Percentiles rank a stretch among this genome's conserved stretches.
phyloP scores from a whole-genome alignment of 2,113 vertebrate genomes.

The Cromileptes altivelis region DNA sequence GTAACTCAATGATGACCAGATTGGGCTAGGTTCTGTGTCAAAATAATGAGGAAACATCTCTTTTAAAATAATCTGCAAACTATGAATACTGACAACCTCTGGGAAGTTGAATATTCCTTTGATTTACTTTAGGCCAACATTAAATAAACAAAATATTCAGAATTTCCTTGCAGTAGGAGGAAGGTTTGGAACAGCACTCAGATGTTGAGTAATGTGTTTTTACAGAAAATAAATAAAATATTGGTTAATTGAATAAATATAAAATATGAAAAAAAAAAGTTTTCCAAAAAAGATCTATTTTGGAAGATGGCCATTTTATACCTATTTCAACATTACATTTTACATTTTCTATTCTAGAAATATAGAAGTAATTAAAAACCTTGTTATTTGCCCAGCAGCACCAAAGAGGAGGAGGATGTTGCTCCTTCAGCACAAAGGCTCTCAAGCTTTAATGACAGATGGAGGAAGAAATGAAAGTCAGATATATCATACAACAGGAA shows the following conservation, averaged over 20 bases:
- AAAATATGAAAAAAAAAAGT: neutral
- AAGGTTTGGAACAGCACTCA: neutral
- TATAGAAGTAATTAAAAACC: neutral
- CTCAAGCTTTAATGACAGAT: conserved; percentile 1
- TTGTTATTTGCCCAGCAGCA: neutral
- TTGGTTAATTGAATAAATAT: neutral
- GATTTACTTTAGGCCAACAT: no score
- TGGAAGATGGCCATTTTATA: neutral
- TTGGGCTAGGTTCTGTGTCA: neutral
- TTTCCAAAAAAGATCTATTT: neutral
- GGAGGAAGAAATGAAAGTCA: conserved; percentile 11
- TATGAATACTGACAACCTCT: neutral
- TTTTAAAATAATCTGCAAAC: neutral
- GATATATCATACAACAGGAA: neutral
- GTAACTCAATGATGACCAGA: neutral
- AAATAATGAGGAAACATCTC: neutral
- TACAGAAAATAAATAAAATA: neutral
- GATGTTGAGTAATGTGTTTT: neutral
- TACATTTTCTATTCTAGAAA: neutral
- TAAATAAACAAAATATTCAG: neutral
- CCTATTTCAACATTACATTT: neutral
- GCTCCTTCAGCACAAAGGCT: neutral
- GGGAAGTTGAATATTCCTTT: no score
- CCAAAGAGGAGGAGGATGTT: neutral
- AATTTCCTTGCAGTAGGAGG: no score